These are phyloP conservation scores for Parthenolecanium corni DNA, from an alignment of 2,888 invertebrate genomes.

Conservation along the genomic window DNA sequence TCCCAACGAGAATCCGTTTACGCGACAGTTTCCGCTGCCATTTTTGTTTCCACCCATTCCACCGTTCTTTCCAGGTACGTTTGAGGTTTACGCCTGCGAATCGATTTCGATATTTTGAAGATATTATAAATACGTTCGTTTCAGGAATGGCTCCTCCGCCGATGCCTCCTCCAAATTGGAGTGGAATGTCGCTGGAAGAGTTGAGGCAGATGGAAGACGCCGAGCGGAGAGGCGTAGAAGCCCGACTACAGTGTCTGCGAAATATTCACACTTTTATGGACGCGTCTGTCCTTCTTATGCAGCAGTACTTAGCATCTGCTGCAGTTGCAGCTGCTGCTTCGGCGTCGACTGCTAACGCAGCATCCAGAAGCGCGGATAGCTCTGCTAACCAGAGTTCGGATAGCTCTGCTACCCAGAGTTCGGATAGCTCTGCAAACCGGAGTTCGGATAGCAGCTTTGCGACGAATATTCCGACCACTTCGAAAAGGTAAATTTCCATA, in stretches of 20 bases:
- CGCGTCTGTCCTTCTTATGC: conserved; percentile 86
- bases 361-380: background rate
- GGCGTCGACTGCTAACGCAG: conserved; percentile 15
- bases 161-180: conserved; percentile 61
- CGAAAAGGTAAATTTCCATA: too few species aligned
- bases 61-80: conserved; percentile 23
- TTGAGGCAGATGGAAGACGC: conserved; percentile 78
- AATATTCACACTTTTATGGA: conserved; percentile 85
- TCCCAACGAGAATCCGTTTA: conserved; percentile 6
- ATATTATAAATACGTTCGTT: background rate
- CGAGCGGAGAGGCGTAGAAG: conserved; percentile 76
- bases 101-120: too few species aligned
- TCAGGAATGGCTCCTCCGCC: conserved; percentile 54
- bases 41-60: conserved; percentile 29
- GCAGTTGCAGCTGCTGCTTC: conserved; percentile 29
- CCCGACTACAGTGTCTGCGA: conserved; percentile 69
- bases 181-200: conserved; percentile 68
- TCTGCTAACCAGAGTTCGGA: too few species aligned
- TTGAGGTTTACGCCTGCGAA: too few species aligned
- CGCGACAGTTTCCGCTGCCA: conserved; percentile 23
- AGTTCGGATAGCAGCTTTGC: too few species aligned
- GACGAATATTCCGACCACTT: too few species aligned
- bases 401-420: too few species aligned
- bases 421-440: too few species aligned
- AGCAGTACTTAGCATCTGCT: conserved; percentile 72